phyloP scores from a whole-genome alignment of 2,888 invertebrate genomes.

The Xanthorhoe designata region DNA sequence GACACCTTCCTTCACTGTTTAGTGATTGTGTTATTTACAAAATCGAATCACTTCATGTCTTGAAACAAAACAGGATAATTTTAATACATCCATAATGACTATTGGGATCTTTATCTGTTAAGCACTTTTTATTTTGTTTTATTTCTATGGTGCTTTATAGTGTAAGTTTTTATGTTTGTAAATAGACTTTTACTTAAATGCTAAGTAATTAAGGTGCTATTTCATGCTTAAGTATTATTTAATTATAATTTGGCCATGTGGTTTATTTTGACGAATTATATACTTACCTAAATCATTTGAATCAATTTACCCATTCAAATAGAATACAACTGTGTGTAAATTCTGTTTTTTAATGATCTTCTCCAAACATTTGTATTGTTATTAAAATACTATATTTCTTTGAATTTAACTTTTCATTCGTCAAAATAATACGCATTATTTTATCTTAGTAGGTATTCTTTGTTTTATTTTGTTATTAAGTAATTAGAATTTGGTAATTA shows the following conservation, averaged over 20 bases:
- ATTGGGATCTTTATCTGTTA: constrained; percentile 21
- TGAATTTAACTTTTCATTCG: background rate
- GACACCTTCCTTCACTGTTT: too few species aligned
- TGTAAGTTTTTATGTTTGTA: constrained; percentile 34
- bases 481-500: background rate
- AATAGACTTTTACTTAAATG: constrained; percentile 38
- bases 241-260: background rate
- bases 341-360: too few species aligned
- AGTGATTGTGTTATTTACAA: too few species aligned
- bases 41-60: background rate
- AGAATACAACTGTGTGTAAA: too few species aligned
- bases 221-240: constrained; percentile 26
- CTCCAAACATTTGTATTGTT: background rate
- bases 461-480: background rate
- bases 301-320: background rate
- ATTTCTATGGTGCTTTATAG: constrained; percentile 51
- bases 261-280: background rate
- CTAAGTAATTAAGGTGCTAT: constrained; percentile 44
- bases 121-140: constrained; percentile 53
- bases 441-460: background rate
- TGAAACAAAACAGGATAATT: background rate
- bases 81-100: constrained; percentile 12
- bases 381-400: background rate
- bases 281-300: background rate
- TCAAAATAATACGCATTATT: background rate